phyloP scores from a whole-genome alignment of 2,888 invertebrate genomes.

The Troides aeacus region DNA sequence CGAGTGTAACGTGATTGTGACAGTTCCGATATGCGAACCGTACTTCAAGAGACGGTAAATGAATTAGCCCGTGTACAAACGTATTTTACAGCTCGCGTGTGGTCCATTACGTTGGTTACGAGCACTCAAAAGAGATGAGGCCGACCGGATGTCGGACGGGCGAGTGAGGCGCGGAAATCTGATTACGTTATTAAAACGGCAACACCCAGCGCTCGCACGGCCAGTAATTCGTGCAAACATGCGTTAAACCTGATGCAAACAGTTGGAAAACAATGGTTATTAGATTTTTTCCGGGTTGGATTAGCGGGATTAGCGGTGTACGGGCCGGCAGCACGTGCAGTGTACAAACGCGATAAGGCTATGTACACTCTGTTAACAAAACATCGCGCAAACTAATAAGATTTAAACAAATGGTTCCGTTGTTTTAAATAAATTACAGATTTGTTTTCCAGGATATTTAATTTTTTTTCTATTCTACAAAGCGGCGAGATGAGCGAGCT shows the following conservation, averaged over 20 bases:
- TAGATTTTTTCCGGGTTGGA: conserved; percentile 71
- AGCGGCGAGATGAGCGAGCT: no score
- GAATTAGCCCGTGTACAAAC: conserved; percentile 44
- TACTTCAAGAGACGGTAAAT: conserved; percentile 16
- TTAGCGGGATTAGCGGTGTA: conserved; percentile 65
- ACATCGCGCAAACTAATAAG: background rate
- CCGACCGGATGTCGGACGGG: conserved; percentile 42
- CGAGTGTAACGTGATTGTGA: conserved; percentile 37
- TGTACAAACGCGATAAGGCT: conserved; percentile 45
- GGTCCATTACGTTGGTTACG: conserved; percentile 42
- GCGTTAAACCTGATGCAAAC: conserved; percentile 58
- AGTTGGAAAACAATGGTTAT: conserved; percentile 69
- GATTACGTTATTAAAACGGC: conserved; percentile 63
- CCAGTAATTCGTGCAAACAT: conserved; percentile 66
- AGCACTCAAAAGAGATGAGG: conserved; percentile 37
- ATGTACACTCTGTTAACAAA: conserved; percentile 1
- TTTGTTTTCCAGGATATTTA: no score
- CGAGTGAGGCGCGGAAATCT: conserved; percentile 50
- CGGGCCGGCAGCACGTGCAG: conserved; percentile 56
- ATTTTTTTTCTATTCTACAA: no score
- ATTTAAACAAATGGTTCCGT: background rate
- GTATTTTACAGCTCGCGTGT: conserved; percentile 52
- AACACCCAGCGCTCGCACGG: conserved; percentile 50
- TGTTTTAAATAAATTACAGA: no score
- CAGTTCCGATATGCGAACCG: conserved; percentile 6